Percentiles rank a stretch among this genome's conserved stretches.
Conservation (phyloP, 2,888 invertebrate species). For the Brachyptera risi region DNA sequence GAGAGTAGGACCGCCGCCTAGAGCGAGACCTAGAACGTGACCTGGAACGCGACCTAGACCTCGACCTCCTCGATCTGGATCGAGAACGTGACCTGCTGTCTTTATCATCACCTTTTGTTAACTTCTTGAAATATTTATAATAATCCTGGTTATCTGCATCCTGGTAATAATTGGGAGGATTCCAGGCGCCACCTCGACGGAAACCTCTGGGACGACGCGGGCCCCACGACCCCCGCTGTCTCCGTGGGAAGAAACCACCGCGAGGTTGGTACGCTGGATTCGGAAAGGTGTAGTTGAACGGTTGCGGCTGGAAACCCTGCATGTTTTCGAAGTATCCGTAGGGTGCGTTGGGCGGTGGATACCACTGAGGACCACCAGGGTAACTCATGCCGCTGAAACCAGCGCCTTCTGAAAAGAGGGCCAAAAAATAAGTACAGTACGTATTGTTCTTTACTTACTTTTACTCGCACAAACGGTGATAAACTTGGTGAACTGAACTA, state of each 20-base stretch:
- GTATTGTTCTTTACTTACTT: too few relatives aligned
- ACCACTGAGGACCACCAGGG: slow-evolving; percentile 3
- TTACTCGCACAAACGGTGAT: too few relatives aligned
- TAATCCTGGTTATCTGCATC: slow-evolving; percentile 44
- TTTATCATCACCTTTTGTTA: slow-evolving; percentile 53
- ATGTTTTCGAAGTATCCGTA: slow-evolving; percentile 2
- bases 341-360: background rate
- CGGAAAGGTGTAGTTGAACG: slow-evolving; percentile 1
- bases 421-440: too few relatives aligned
- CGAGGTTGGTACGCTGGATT: slow-evolving; percentile 13
- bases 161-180: slow-evolving; percentile 30
- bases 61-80: slow-evolving; percentile 38
- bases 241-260: slow-evolving; percentile 35
- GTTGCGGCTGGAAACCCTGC: background rate
- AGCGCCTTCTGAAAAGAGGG: background rate
- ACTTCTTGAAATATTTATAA: slow-evolving; percentile 57
- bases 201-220: slow-evolving; percentile 42
- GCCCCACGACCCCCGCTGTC: slow-evolving; percentile 39
- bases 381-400: background rate
- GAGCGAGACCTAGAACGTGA: slow-evolving; percentile 40
- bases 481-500: too few relatives aligned
- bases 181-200: slow-evolving; percentile 35
- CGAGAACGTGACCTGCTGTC: slow-evolving; percentile 35
- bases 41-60: slow-evolving; percentile 40
- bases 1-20: slow-evolving; percentile 43